phyloP scores from a whole-genome alignment of 2,888 invertebrate genomes.

The Eumerus sabulonum region DNA sequence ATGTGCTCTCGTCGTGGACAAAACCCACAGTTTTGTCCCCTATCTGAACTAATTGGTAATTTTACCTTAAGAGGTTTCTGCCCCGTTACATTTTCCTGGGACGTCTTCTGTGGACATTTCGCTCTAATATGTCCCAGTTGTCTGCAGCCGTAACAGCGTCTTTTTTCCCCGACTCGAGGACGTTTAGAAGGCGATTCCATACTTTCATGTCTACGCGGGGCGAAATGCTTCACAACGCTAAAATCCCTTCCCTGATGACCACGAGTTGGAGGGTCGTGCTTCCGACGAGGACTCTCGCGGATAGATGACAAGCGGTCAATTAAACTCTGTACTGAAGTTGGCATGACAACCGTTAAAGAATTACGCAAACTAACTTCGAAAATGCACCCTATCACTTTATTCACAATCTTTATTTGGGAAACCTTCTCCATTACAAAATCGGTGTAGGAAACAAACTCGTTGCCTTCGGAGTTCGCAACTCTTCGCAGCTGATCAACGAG shows the following conservation, averaged over 20 bases:
- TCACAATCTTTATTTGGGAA: conserved; percentile 20
- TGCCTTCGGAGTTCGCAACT: conserved; percentile 30
- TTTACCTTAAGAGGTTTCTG: background rate
- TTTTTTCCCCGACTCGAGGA: conserved; percentile 39
- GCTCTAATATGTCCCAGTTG: background rate
- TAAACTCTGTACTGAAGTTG: conserved; percentile 10
- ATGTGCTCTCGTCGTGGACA: conserved; percentile 27
- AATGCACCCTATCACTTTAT: conserved; percentile 10
- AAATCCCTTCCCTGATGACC: background rate
- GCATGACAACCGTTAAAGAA: conserved; percentile 25
- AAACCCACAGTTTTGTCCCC: conserved; percentile 22
- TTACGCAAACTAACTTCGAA: conserved; percentile 2
- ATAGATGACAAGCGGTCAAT: conserved; percentile 25
- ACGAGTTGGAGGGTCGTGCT: background rate
- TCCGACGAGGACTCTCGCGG: conserved; percentile 6
- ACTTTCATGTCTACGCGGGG: background rate
- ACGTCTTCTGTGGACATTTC: background rate
- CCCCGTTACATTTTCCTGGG: background rate
- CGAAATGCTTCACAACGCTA: too few relatives aligned
- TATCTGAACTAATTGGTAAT: background rate
- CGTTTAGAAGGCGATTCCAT: background rate
- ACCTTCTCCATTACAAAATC: conserved; percentile 13
- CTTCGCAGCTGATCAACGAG: conserved; percentile 48
- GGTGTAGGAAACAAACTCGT: conserved; percentile 2
- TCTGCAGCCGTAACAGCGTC: background rate